Evolutionary conservation across 37 sponge, comb jelly and placozoan genomes (phyloP).

Genomic region (Theonella swinhoei): DNA sequence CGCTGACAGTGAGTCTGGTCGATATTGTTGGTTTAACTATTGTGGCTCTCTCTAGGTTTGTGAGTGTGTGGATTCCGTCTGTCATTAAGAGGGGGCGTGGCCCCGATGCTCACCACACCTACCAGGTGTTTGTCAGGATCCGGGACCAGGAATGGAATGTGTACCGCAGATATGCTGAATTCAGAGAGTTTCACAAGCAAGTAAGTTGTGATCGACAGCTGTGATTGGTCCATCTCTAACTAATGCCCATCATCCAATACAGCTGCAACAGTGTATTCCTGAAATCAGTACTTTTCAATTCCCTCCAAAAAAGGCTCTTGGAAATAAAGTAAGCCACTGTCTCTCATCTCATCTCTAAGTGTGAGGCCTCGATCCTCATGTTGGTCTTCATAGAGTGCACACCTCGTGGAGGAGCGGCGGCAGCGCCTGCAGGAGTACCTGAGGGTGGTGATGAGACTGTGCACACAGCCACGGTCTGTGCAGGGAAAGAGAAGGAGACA

Average conservation of each 20-base stretch:
- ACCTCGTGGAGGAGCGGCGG: slow-evolving; percentile 74
- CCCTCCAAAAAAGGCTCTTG: slow-evolving; percentile 87
- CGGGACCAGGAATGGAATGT: slow-evolving; percentile 94
- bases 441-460: slow-evolving; percentile 53
- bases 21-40: not conserved
- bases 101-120: slow-evolving; percentile 82
- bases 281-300: slow-evolving; percentile 66
- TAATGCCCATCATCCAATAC: too few relatives aligned
- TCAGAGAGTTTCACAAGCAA: slow-evolving; percentile 84
- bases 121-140: slow-evolving; percentile 80
- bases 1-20: too few relatives aligned
- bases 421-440: slow-evolving; percentile 79
- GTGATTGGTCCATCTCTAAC: too few relatives aligned
- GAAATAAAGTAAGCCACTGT: slow-evolving; percentile 63
- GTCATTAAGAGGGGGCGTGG: slow-evolving; percentile 79
- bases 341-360: not conserved
- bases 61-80: slow-evolving; percentile 94
- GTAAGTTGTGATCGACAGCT: slow-evolving; percentile 33
- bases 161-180: slow-evolving; percentile 91
- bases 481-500: not conserved
- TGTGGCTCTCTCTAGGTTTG: not conserved
- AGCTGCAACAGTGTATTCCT: slow-evolving; percentile 34
- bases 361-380: too few relatives aligned
- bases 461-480: not conserved
- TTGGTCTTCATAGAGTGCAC: slow-evolving; percentile 44